These are phyloP conservation scores for Melanotaenia duboulayi DNA, from an alignment of 2,113 vertebrate species.

Conservation along the genomic window DNA sequence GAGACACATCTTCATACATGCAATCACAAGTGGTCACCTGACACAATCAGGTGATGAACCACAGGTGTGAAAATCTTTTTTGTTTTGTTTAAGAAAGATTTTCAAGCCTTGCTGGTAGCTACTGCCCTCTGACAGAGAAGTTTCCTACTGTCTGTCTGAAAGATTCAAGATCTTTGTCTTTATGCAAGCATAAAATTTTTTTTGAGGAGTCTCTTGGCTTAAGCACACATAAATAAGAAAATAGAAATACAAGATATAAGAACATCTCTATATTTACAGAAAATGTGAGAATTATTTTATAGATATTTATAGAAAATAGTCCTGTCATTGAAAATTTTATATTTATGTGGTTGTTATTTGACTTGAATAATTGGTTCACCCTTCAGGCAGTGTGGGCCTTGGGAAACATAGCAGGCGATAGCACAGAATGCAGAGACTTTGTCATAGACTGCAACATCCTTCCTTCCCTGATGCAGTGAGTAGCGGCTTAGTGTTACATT, in stretches of 20 bases:
- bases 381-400: constrained; percentile 97
- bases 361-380: constrained; percentile 16
- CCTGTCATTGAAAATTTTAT: neutral
- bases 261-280: too few species aligned
- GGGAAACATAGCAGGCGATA: constrained; percentile 98
- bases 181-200: too few species aligned
- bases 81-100: too few species aligned
- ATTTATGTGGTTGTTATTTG: constrained; percentile 8
- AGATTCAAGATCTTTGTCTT: too few species aligned
- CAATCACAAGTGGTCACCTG: too few species aligned
- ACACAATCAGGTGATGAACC: too few species aligned
- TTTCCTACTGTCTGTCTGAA: neutral
- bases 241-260: too few species aligned
- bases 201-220: too few species aligned
- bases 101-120: neutral
- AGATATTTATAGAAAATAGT: neutral
- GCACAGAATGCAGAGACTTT: constrained; percentile 97
- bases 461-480: constrained; percentile 96
- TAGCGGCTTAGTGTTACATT: constrained; percentile 39
- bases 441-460: constrained; percentile 98
- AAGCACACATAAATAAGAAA: too few species aligned
- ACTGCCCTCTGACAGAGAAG: neutral
- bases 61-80: too few species aligned
- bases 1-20: too few species aligned
- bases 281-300: too few species aligned